Conservation (phyloP, 1,140 invertebrate genomes). For the Chelonus insularis region DNA sequence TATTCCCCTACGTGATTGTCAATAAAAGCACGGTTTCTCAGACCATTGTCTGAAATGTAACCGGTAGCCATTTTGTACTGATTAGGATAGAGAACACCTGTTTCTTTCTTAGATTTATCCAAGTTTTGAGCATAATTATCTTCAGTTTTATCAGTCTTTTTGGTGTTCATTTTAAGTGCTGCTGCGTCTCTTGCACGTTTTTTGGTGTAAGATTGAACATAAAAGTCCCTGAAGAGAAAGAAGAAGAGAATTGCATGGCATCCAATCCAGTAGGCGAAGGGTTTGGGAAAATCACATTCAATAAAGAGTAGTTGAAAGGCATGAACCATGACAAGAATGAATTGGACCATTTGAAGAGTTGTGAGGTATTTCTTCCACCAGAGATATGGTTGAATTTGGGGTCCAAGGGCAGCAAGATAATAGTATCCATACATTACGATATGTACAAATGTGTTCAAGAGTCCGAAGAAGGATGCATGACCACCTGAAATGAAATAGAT, state of each 20-base stretch:
- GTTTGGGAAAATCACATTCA: conserved; percentile 82
- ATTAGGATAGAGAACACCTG: conserved; percentile 42
- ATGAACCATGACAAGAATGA: conserved; percentile 77
- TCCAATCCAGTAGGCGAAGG: conserved; percentile 73
- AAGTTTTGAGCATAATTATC: conserved; percentile 11
- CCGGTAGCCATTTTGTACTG: conserved; percentile 56
- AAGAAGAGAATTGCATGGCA: conserved; percentile 79
- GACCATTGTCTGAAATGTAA: conserved; percentile 51
- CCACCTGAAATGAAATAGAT: no score
- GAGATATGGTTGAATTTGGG: conserved; percentile 80
- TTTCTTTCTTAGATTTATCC: conserved; percentile 28
- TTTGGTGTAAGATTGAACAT: conserved; percentile 68
- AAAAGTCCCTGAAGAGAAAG: conserved; percentile 78
- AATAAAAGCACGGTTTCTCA: conserved; percentile 56
- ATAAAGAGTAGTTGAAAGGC: conserved; percentile 83
- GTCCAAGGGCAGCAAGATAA: conserved; percentile 81
- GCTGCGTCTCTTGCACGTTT: conserved; percentile 20
- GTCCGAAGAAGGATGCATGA: conserved; percentile 77
- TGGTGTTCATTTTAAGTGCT: conserved; percentile 7
- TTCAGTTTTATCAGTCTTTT: conserved; percentile 20
- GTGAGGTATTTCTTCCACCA: conserved; percentile 97
- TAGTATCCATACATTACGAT: conserved; percentile 93
- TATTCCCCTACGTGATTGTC: conserved; percentile 42
- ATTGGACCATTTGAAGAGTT: conserved; percentile 84
- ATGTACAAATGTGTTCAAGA: conserved; percentile 89